phyloP scores from a whole-genome alignment of 2,113 vertebrate genomes.

The Globicephala melas region DNA sequence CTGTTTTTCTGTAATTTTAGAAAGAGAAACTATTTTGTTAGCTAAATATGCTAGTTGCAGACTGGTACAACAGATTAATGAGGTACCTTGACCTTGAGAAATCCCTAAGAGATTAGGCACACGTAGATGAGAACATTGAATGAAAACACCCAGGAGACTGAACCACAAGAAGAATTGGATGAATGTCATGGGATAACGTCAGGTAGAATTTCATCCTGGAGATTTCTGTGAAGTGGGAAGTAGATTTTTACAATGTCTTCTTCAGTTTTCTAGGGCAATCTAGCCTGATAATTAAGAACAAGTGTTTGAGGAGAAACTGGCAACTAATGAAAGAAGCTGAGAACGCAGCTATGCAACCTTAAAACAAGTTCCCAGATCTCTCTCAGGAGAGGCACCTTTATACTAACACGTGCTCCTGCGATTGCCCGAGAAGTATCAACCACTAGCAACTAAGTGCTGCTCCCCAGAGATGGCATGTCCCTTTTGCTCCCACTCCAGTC shows the following conservation, averaged over 20 bases:
- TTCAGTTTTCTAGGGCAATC: not conserved
- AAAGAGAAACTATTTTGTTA: not conserved
- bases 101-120: not conserved
- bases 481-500: not conserved
- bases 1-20: not conserved
- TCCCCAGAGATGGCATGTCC: not conserved
- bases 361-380: not conserved
- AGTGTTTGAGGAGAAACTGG: not conserved
- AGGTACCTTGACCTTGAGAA: not conserved
- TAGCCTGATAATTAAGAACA: not conserved
- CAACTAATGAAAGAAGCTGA: not conserved
- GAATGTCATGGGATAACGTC: not conserved
- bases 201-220: not conserved
- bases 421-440: not conserved
- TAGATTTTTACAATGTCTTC: not conserved
- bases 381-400: not conserved
- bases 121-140: not conserved
- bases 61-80: not conserved
- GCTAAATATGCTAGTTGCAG: not conserved
- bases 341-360: not conserved
- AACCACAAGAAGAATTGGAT: not conserved
- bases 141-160: not conserved
- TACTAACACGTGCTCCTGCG: accelerated
- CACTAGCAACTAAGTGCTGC: not conserved
- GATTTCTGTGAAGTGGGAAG: not conserved